A percentile compares a stretch with the other conserved stretches of the same genome.
phyloP scores from a whole-genome alignment of 2,888 invertebrate genomes.

The Harpalus rubripes region DNA sequence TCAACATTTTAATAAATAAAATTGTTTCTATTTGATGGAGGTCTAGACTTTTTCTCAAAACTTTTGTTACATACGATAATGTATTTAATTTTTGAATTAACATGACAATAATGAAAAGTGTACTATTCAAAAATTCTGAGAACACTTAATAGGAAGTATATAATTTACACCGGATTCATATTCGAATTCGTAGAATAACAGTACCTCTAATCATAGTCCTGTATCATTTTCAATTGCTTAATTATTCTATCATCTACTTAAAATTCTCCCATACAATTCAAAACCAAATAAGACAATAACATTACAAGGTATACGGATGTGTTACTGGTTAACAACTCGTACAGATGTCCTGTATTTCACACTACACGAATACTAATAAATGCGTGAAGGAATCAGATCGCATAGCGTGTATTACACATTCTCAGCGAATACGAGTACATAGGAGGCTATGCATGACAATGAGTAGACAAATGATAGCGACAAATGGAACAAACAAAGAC shows the following conservation, averaged over 20 bases:
- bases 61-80: too few relatives aligned
- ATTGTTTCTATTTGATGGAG: too few relatives aligned
- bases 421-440: neutral
- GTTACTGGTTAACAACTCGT: neutral
- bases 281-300: conserved; percentile 14
- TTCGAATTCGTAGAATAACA: too few relatives aligned
- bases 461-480: neutral
- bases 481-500: too few relatives aligned
- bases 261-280: conserved; percentile 8
- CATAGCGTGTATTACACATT: neutral
- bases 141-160: too few relatives aligned
- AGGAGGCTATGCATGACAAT: neutral
- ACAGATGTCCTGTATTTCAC: neutral
- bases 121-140: too few relatives aligned
- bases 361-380: conserved; percentile 12
- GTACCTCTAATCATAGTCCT: too few relatives aligned
- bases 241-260: neutral
- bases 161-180: too few relatives aligned
- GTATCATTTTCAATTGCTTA: neutral
- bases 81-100: too few relatives aligned
- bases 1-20: too few relatives aligned
- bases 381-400: conserved; percentile 22
- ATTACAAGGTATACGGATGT: neutral
- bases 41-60: too few relatives aligned
- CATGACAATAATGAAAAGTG: too few relatives aligned